Evolutionary conservation across 2,888 invertebrate genomes (phyloP).

Genomic region (Agrochola macilenta): DNA sequence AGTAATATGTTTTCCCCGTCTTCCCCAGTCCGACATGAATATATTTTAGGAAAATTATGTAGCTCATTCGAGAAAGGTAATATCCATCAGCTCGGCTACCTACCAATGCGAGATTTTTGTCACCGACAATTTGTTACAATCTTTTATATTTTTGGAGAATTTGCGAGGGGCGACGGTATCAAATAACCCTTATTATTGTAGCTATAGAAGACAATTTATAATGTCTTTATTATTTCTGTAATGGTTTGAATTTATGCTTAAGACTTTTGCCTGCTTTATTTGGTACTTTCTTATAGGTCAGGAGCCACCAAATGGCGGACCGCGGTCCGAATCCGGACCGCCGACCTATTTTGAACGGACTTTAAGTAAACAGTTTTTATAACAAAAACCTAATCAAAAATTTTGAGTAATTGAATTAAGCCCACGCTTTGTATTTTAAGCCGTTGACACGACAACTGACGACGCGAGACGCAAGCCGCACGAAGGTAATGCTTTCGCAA

Average conservation of each 20-base stretch:
- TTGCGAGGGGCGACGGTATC: constrained; percentile 29
- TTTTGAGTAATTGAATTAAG: too few relatives aligned
- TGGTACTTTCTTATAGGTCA: neutral
- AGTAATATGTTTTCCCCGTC: constrained; percentile 53
- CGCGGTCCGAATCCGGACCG: too few relatives aligned
- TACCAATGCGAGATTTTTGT: constrained; percentile 56
- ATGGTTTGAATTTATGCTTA: constrained; percentile 1
- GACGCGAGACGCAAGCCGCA: too few relatives aligned
- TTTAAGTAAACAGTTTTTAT: too few relatives aligned
- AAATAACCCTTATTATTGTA: constrained; percentile 54
- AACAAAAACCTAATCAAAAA: too few relatives aligned
- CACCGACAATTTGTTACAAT: constrained; percentile 57
- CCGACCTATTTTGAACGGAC: too few relatives aligned
- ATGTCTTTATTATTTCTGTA: constrained; percentile 26
- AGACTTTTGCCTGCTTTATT: neutral
- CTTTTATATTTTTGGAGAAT: constrained; percentile 41
- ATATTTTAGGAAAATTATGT: constrained; percentile 63
- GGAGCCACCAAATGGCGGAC: too few relatives aligned
- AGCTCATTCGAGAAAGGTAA: constrained; percentile 57
- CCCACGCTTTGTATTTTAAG: too few relatives aligned
- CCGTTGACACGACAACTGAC: too few relatives aligned
- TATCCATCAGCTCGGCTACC: constrained; percentile 46
- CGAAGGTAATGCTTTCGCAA: too few relatives aligned
- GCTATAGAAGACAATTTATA: constrained; percentile 36
- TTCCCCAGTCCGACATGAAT: constrained; percentile 48